Evolutionary conservation across 2,888 invertebrate genomes (phyloP), one percentile per base, ranked within the genome.

Genomic region (Drosophila phalerata): DNA sequence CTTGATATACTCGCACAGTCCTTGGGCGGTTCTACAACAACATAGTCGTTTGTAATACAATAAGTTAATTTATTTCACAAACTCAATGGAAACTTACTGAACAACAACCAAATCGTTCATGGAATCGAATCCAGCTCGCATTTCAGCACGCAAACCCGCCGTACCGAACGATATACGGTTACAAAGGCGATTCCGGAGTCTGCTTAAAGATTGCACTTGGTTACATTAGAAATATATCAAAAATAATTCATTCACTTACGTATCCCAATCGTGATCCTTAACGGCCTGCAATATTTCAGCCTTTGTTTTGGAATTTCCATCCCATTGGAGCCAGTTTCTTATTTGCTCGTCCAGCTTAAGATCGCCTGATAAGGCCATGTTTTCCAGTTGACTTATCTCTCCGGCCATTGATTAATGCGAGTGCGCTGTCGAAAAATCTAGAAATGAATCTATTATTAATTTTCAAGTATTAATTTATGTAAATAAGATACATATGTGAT

Each of bases 21-120:
- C 99, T 94, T 99, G 98, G 1, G 96, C 96, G 1, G 98, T 98
- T 93, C 86, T 85, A 15, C 0, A 25, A 37, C 10, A 38, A 11
- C 11, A 8, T 25, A 15, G 13, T 19, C 22, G 4, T 2, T 28
- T 17, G 11, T 2, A 42, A 47, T n/a, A 15, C 10, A 37, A 30
- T 5, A 25, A n/a, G n/a, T 6, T 1, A 53, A 11, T 51, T 30
- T 34, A 37, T 38, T 25, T 8, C 13, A 51, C n/a, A 5, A 5
- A 6, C 37, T 2, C 0, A 40, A 11, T 34, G 37, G 9, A 51
- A 25, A 82, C 82, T 79, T 55, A 83, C 84, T 99, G 99, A 52
- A 99, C 94, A 70, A 98, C 97, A 0, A 98, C 98, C 47, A 99
- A 94, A 92, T 99, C 99, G 92, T 99, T 99, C 97, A 99, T 97